phyloP scores from a whole-genome alignment of 2,113 vertebrate genomes.

The Corvus cornix region DNA sequence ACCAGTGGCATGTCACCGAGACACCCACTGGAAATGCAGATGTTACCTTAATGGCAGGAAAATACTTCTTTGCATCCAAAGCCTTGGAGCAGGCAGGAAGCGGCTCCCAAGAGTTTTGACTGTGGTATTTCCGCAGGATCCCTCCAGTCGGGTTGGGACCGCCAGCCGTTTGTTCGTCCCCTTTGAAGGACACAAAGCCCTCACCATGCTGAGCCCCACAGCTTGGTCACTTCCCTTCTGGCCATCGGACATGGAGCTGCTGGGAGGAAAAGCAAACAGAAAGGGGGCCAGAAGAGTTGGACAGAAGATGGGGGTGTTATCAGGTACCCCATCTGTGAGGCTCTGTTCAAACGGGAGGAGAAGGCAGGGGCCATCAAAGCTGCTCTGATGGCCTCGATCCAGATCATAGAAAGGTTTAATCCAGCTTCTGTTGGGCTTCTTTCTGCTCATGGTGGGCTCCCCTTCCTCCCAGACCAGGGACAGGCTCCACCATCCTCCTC shows the following conservation, averaged over 20 bases:
- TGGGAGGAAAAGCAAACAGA: conserved; percentile 34
- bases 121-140: conserved; percentile 19
- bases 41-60: not conserved
- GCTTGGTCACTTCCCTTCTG: not conserved
- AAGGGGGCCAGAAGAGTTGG: not conserved
- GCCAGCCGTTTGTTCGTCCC: not conserved
- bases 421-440: not conserved
- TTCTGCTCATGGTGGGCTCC: not conserved
- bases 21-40: not conserved
- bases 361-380: not conserved
- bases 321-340: not conserved
- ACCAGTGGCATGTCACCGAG: not conserved
- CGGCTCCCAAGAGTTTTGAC: not conserved
- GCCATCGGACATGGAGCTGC: not conserved
- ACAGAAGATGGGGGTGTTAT: not conserved
- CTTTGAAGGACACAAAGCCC: conserved; percentile 43
- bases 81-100: not conserved
- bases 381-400: not conserved
- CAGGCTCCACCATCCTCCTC: not conserved
- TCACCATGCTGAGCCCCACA: not conserved
- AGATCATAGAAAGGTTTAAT: not conserved
- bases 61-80: not conserved
- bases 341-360: not conserved
- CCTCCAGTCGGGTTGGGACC: not conserved
- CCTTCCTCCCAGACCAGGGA: not conserved